Percentiles rank a stretch among this genome's conserved stretches.
These are phyloP conservation scores for Silurus asotus DNA, from an alignment of 2,113 vertebrate genomes.

Conservation along the genomic window DNA sequence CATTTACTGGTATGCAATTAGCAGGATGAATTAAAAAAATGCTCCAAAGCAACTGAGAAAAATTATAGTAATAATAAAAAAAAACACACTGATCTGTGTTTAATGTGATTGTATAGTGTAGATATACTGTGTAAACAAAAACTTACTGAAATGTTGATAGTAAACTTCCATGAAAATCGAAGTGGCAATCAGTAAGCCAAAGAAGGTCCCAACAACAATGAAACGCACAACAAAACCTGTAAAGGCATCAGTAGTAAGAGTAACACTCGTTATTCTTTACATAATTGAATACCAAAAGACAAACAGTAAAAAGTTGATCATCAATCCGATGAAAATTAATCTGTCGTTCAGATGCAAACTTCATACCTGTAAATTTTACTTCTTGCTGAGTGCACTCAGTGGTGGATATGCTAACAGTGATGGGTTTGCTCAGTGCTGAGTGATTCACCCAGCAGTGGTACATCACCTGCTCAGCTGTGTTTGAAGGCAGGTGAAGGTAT, in stretches of 20 bases:
- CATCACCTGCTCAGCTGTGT: neutral
- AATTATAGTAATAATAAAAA: too few species aligned
- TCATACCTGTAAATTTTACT: neutral
- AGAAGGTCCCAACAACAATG: neutral
- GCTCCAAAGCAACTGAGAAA: too few species aligned
- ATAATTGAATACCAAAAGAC: neutral
- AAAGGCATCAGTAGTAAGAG: neutral
- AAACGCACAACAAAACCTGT: neutral
- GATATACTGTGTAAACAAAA: neutral
- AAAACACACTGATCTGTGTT: neutral
- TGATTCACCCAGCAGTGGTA: constrained; percentile 55
- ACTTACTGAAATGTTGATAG: neutral
- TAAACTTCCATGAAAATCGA: neutral
- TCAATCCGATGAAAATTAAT: neutral
- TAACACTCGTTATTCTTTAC: neutral
- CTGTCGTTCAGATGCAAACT: neutral
- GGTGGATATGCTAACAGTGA: constrained; percentile 31
- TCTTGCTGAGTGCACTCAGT: constrained; percentile 6
- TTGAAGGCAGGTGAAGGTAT: constrained; percentile 32
- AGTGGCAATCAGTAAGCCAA: neutral
- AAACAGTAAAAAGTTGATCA: neutral
- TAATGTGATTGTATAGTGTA: neutral
- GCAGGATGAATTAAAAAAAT: too few species aligned
- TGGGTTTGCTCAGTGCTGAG: constrained; percentile 38
- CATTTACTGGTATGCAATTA: too few species aligned